phyloP scores from a whole-genome alignment of 2,113 vertebrate species.

The Pagrus major region DNA sequence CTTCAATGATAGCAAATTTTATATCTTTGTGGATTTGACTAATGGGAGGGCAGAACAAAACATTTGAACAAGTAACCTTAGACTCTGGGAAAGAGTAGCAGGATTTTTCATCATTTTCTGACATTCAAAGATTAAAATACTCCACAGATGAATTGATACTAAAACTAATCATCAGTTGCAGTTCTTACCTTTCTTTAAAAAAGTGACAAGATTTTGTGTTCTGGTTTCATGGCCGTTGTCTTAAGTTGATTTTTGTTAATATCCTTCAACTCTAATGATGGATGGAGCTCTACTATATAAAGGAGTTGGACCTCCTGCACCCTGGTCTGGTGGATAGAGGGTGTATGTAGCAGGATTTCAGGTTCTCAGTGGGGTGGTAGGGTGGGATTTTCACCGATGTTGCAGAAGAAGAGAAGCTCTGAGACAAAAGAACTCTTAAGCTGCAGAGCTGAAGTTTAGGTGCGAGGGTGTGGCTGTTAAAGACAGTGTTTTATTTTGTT shows the following conservation, averaged over 20 bases:
- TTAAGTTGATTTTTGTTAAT: background rate
- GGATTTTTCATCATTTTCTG: background rate
- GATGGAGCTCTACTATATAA: background rate
- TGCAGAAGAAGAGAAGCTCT: slow-evolving; percentile 20
- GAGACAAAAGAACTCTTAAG: slow-evolving; percentile 26
- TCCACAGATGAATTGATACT: background rate
- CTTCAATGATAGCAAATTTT: background rate
- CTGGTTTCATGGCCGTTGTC: too few species aligned
- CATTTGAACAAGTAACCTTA: background rate
- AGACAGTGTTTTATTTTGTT: background rate
- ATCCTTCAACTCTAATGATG: background rate
- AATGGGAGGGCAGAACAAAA: background rate
- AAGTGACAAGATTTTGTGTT: too few species aligned
- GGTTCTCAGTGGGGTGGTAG: background rate
- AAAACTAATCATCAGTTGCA: background rate
- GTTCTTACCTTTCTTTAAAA: background rate
- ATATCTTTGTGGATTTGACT: background rate
- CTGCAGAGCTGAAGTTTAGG: slow-evolving; percentile 21
- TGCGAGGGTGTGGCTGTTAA: background rate
- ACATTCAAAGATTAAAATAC: background rate
- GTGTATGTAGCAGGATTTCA: slow-evolving; percentile 28
- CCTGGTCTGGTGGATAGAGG: background rate
- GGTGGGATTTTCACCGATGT: slow-evolving; percentile 22
- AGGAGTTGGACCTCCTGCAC: background rate
- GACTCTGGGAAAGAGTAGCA: background rate